Conservation (phyloP, 2,888 invertebrate species). For the Eilema depressum region DNA sequence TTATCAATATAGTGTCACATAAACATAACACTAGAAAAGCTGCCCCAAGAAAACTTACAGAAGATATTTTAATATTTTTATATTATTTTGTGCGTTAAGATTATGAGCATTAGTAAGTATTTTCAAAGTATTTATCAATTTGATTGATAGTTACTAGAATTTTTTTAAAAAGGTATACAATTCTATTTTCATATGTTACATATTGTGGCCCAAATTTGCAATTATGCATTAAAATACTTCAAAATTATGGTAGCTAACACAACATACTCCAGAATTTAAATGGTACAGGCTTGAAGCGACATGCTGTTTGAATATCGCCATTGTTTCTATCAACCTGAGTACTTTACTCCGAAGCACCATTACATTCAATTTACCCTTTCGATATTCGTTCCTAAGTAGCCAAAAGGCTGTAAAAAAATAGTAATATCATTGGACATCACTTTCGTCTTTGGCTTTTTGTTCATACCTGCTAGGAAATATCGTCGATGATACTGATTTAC, state of each 20-base stretch:
- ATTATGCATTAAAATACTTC: background rate
- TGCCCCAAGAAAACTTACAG: background rate
- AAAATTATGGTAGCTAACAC: background rate
- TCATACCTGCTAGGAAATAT: background rate
- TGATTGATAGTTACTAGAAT: too few relatives aligned
- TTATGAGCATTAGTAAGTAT: too few relatives aligned
- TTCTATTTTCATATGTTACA: too few relatives aligned
- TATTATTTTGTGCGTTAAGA: too few relatives aligned
- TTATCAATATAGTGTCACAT: background rate
- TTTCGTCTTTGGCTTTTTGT: slow-evolving; percentile 18
- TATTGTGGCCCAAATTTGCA: too few relatives aligned
- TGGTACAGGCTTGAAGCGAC: slow-evolving; percentile 32
- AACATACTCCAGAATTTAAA: slow-evolving; percentile 31
- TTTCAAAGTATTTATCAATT: too few relatives aligned
- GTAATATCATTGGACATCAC: slow-evolving; percentile 6
- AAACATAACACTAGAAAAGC: background rate
- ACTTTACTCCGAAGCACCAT: slow-evolving; percentile 35
- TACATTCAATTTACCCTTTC: slow-evolving; percentile 8
- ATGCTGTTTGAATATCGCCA: slow-evolving; percentile 34
- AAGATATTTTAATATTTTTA: too few relatives aligned
- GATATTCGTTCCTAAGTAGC: slow-evolving; percentile 11
- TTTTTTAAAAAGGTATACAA: too few relatives aligned
- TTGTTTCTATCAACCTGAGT: background rate
- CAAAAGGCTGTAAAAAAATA: slow-evolving; percentile 22
- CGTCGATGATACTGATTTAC: background rate